Evolutionary conservation across 1,140 invertebrate genomes (phyloP), one percentile per base, ranked within the genome.

Genomic region (Marisa cornuarietis): DNA sequence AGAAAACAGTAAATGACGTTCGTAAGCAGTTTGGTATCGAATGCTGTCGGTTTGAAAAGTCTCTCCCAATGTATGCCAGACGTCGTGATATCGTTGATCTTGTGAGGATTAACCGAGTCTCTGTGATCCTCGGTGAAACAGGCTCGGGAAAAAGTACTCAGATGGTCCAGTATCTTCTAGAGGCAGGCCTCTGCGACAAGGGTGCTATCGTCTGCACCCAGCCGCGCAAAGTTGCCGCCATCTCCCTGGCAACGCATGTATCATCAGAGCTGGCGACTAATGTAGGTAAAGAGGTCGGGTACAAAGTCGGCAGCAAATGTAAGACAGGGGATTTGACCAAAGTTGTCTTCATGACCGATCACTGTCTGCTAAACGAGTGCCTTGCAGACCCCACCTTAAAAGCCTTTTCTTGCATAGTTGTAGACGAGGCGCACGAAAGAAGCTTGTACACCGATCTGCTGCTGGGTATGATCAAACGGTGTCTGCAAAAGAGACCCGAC

Each of bases 301-400:
- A 87, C 71, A 93, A 93, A 79, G 95, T 94, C 81, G 92, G 95
- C 78, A 95, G 95, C 91, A 94, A 94, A 87, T 93, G 93, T 83
- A 95, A 94, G 85, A 94, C 93, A 14, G 93, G 92, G 26, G 92
- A 94, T 81, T 86, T 92, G 61, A 94, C 94, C 69, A 87, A 93
- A 26, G 94, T 99, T 42, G 97, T 99, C 91, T 99, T 99, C 85
- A 99, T 99, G 97, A 99, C 98, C 66, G 98, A 99, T 92, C 98
- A 98, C 90, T 98, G 98, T 82, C 90, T 99, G 62, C 95, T 99
- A 74, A 93, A 98, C 87, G 98, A 99, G 92, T 99, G 99, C 91
- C 92, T 99, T 9, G 96, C 96, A 71, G 88, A 90, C 80, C 68
- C 62, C 13, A 14, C 69, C 26, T 74, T 90, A 5, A 79, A 74